Percentiles rank a stretch among this genome's conserved stretches.
Conservation (phyloP, 2,888 invertebrate species). For the Spilarctia lutea region DNA sequence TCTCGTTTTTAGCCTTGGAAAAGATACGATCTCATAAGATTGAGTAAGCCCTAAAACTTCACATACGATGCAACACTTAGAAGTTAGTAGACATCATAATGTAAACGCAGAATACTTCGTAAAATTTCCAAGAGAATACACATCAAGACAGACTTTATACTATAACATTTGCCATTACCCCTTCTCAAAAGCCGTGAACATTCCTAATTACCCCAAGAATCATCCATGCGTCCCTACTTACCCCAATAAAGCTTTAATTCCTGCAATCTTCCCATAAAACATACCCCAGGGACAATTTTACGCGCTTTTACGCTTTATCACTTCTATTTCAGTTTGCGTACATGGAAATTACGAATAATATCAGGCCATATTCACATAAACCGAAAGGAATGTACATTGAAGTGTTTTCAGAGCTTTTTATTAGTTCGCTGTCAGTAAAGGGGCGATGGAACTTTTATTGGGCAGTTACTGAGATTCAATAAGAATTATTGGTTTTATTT, state of each 20-base stretch:
- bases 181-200: background rate
- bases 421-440: conserved; percentile 64
- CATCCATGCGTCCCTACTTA: conserved; percentile 10
- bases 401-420: conserved; percentile 58
- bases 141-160: background rate
- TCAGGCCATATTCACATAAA: conserved; percentile 48
- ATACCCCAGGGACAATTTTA: conserved; percentile 26
- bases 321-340: conserved; percentile 29
- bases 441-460: conserved; percentile 65
- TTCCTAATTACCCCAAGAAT: conserved; percentile 6
- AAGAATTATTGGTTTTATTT: conserved; percentile 66
- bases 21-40: background rate
- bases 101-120: background rate
- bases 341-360: conserved; percentile 54
- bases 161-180: background rate
- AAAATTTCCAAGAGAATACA: background rate
- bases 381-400: conserved; percentile 60
- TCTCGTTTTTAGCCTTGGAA: background rate
- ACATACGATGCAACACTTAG: background rate
- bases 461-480: conserved; percentile 74
- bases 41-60: background rate
- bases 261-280: conserved; percentile 19
- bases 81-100: background rate
- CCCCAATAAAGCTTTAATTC: conserved; percentile 20
- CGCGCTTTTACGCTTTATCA: conserved; percentile 29